Evolutionary conservation across 2,113 vertebrate genomes (phyloP), one percentile per base, ranked within the genome.

Genomic region (Cairina moschata): DNA sequence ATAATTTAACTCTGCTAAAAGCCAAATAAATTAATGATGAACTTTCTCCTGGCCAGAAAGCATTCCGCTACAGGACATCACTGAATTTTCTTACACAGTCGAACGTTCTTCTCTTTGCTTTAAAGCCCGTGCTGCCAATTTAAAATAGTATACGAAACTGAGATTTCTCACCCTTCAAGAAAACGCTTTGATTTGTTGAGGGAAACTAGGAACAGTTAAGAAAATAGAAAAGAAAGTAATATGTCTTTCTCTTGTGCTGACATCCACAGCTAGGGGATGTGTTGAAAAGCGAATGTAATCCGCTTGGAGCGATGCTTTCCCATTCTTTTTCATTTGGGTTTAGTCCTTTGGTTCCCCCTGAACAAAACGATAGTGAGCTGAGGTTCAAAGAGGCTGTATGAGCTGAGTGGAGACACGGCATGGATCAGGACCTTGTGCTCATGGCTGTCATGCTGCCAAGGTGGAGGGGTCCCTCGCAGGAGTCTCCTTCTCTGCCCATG

Each of bases 161-260:
- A 91, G 76, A 88, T 90, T 90, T 93, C 90, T 88, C 76, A 93
- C 56, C 83, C 83, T 90, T 88, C 76, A 90, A 72, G 88, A 94
- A 95, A 75, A 68, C 60, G 56, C 83, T 94, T 87, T 77, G 79
- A 78, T 94, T 94, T 86, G 72, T 56, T 94, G 79, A 93, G 90
- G 34, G 52, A 84, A 83, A 25, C n/a, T 75, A 78, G 65, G 60
- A 94, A 67, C 55, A 75, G 65, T 81, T 90, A 90, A 77, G 60
- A 77, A 82, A 80, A 60, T 34, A 74, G 75, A 71, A 77, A 91
- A 66, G 59, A 88, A 78, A 63, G n/a, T 85, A 80, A n/a, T 63
- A 42, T 20, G 79, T 84, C 88, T 86, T 93, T 92, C 71, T 68
- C 23, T 28, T 88, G 34, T 50, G 48, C 72, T 95, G 83, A 56